Evolutionary conservation across 2,113 vertebrate genomes (phyloP), one percentile per base, ranked within the genome.

Genomic region (Silurus asotus): DNA sequence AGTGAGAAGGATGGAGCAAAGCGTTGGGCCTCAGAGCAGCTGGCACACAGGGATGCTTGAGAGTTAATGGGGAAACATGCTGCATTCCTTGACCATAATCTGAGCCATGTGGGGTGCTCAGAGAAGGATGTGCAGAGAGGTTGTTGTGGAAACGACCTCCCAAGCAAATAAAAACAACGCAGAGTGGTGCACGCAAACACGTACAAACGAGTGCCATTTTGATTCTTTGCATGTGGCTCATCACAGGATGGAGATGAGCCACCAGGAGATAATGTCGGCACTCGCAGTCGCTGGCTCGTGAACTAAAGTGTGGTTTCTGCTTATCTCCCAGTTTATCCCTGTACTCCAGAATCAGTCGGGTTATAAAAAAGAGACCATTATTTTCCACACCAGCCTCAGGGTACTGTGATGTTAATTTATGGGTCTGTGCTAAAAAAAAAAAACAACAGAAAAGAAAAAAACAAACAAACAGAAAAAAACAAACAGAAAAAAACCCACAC

Each of bases 91-190:
- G 14, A 25, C 49, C 78, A 92, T 94, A 94, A 94, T 94, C 91
- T 81, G 91, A 95, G 91, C 93, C 93, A 94, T 94, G 93, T 94
- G 95, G 93, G 94, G 94, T 94, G 92, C 91, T 92, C 88, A 89
- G 88, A 89, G 88, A 92, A 88, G 91, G 91, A 93, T 92, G 88
- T 91, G 90, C 85, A 74, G 88, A 89, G 88, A 88, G 83, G 93
- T 93, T 92, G 89, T 93, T 90, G 93, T 82, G 92, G 94, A 92
- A 87, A 94, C 92, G 88, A 82, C 85, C 89, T 83, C 91, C 91
- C 90, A 93, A 88, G 91, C 48, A 90, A 93, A 94, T 90, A 94
- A 94, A 94, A 92, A 93, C 92, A 93, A 90, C 49, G 23, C 56
- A 10, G 45, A 23, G 84, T n/a, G 19, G 81, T 87, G 91, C 91